phyloP scores from a whole-genome alignment of 2,888 invertebrate species.

The Acrocyrtus sp. region DNA sequence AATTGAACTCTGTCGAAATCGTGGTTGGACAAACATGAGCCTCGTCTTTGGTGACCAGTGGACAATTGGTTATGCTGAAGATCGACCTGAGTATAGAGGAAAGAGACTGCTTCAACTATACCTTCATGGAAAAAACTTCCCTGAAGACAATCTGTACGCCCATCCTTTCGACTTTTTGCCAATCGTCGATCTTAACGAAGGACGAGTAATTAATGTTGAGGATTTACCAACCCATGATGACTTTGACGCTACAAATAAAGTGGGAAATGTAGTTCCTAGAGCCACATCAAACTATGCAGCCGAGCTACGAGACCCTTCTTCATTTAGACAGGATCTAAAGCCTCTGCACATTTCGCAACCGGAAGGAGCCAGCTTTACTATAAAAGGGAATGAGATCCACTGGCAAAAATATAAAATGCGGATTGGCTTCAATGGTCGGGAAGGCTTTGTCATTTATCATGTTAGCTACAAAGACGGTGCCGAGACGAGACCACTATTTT shows the following conservation, averaged over 20 bases:
- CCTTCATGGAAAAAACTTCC: conserved; percentile 32
- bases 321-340: conserved; percentile 28
- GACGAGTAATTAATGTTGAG: conserved; percentile 19
- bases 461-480: conserved; percentile 36
- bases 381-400: conserved; percentile 33
- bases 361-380: conserved; percentile 31
- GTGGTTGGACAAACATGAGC: conserved; percentile 42
- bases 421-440: conserved; percentile 46
- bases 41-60: conserved; percentile 44
- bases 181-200: conserved; percentile 22
- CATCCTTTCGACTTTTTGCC: conserved; percentile 13
- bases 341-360: conserved; percentile 25
- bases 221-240: conserved; percentile 34
- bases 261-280: conserved; percentile 1
- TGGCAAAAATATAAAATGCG: conserved; percentile 49
- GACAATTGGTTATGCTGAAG: conserved; percentile 41
- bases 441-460: conserved; percentile 45
- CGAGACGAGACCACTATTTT: conserved; percentile 26
- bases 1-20: conserved; percentile 1
- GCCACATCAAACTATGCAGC: background rate
- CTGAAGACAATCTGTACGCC: conserved; percentile 21
- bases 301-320: conserved; percentile 22
- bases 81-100: conserved; percentile 26
- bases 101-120: conserved; percentile 29
- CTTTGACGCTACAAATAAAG: conserved; percentile 4